Percentiles rank a stretch among this genome's conserved stretches.
Evolutionary conservation across 2,888 invertebrate species (phyloP).

Genomic region (Sminthurinus aureus): DNA sequence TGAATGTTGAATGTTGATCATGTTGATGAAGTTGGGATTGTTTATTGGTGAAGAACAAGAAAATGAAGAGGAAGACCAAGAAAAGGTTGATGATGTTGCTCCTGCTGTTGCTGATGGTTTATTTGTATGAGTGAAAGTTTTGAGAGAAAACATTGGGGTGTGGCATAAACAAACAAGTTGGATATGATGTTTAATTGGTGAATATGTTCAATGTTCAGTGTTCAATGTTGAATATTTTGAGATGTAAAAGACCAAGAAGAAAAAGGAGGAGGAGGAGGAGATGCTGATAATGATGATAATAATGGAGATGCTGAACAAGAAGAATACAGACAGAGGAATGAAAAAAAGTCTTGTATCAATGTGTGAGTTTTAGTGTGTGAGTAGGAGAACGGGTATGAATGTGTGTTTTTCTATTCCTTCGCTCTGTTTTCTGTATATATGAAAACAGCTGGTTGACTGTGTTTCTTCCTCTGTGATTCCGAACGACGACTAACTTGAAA

Average conservation of each 20-base stretch:
- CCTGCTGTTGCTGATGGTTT: conserved; percentile 5
- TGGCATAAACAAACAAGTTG: conserved; percentile 55
- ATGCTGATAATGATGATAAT: too few species aligned
- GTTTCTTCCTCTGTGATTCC: conserved; percentile 60
- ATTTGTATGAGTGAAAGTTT: conserved; percentile 53
- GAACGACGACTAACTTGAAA: too few species aligned
- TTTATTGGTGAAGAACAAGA: neutral
- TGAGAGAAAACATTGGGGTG: conserved; percentile 57
- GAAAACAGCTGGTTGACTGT: conserved; percentile 68
- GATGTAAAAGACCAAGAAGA: neutral
- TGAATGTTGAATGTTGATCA: too few species aligned
- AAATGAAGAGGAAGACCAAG: neutral
- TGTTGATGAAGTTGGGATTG: neutral
- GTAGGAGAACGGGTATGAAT: too few species aligned
- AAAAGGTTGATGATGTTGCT: neutral
- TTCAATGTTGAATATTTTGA: conserved; percentile 20
- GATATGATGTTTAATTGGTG: conserved; percentile 23
- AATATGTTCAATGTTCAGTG: neutral
- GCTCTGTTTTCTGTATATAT: conserved; percentile 63
- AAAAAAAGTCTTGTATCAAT: neutral
- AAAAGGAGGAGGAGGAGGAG: neutral
- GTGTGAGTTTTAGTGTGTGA: too few species aligned
- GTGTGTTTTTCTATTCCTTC: too few species aligned
- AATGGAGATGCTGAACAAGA: neutral
- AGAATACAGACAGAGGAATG: conserved; percentile 39